A percentile compares a stretch with the other conserved stretches of the same genome.
These are phyloP conservation scores for Dinoponera quadriceps DNA, from an alignment of 1,140 invertebrate species.

Conservation along the genomic window DNA sequence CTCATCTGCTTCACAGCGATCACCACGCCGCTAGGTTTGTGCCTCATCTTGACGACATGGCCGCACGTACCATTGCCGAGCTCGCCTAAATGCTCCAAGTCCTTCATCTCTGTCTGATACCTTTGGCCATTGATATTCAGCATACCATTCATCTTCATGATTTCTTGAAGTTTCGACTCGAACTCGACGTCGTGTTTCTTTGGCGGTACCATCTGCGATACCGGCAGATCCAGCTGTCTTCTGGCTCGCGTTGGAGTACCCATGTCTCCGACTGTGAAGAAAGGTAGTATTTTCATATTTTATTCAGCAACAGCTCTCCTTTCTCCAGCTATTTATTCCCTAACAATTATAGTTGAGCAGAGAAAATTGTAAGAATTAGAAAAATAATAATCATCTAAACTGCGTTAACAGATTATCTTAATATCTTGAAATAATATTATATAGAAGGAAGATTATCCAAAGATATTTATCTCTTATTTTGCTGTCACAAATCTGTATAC, in stretches of 20 bases:
- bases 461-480: background rate
- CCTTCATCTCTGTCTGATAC: slow-evolving; percentile 94
- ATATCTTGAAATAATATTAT: background rate
- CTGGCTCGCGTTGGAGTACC: slow-evolving; percentile 84
- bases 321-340: background rate
- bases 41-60: slow-evolving; percentile 98
- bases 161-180: slow-evolving; percentile 91
- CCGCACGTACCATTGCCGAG: slow-evolving; percentile 98
- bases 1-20: slow-evolving; percentile 99
- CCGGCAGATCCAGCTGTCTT: slow-evolving; percentile 84
- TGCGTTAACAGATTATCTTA: background rate
- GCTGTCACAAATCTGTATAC: background rate
- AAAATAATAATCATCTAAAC: background rate
- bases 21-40: slow-evolving; percentile 93
- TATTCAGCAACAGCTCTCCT: background rate
- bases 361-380: background rate
- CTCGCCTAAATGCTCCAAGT: slow-evolving; percentile 95
- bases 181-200: slow-evolving; percentile 88
- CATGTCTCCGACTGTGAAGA: slow-evolving; percentile 83
- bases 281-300: slow-evolving; percentile 43
- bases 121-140: slow-evolving; percentile 92
- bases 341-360: background rate
- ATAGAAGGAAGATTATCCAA: background rate
- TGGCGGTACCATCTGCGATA: slow-evolving; percentile 85
- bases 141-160: slow-evolving; percentile 93